Base-by-base conservation (phyloP, 2,797 vertebrate genomes). In the Phrynocephalus forsythii region DNA sequence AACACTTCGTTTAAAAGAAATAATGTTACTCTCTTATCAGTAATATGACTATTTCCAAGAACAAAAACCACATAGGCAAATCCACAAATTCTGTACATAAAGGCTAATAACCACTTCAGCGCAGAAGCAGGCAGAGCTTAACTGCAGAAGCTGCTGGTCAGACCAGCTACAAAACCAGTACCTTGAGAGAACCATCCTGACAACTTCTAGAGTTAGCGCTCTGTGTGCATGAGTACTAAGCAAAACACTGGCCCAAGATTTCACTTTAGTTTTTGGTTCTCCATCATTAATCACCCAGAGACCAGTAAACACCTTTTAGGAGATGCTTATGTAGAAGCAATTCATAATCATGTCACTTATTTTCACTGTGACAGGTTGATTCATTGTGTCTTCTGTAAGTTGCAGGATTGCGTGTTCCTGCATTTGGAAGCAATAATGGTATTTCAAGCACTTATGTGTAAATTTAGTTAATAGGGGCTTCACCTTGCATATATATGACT, bases 391-490 rank as follows among this genome's bases (percentile, higher is more conserved):
- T 83, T 73, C 69, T 52, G 44, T 16, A 86, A 38, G 86, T 30
- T 83, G 79, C 67, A 72, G 75, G 38, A 79, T n/a, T n/a, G 38
- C 79, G n/a, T 71, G 24, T 71, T 77, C 71, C 52, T 67, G 30
- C 20, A 24, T 15, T 68, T 76, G 69, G 76, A 84, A 84, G 28
- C 76, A 84, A n/a, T 79, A 28, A 38, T 80, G 28, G 68, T 79
- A 87, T 60, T 76, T 68, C 16, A 76, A n/a, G 56, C 60, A 76
- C 69, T 83, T 84, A 79, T 8, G 44, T 83, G 69, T 79, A 86
- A 86, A 86, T 48, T 77, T 79, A 88, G 67, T 67, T 79, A 88
- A 80, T 80, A 80, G 38, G 69, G 68, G 67, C 56, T 85, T 13
- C 9, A 38, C 78, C 60, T 75, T 67, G 77, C 69, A 68, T 68